Percentiles rank a stretch among this genome's conserved stretches.
phyloP scores from a whole-genome alignment of 2,797 vertebrate genomes.

The Dermochelys coriacea region DNA sequence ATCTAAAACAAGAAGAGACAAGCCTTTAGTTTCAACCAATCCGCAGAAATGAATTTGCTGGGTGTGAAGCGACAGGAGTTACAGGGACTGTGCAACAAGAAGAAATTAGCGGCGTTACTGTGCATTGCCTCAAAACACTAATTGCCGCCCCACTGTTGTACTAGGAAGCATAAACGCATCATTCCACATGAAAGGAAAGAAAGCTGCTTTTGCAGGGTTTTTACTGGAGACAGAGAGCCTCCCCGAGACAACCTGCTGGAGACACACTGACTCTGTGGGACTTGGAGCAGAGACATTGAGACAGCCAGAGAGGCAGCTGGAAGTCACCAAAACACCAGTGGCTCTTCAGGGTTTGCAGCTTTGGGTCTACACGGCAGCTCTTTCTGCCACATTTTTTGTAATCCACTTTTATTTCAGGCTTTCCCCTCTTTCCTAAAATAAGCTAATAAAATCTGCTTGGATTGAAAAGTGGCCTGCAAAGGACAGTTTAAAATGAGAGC shows the following conservation, averaged over 20 bases:
- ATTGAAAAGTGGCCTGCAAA: constrained; percentile 72
- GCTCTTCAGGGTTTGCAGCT: constrained; percentile 33
- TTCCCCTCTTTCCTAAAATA: constrained; percentile 76
- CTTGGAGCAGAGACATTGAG: not conserved
- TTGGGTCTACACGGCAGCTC: constrained; percentile 36
- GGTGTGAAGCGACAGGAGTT: constrained; percentile 23
- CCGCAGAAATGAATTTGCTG: constrained; percentile 53
- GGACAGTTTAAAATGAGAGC: constrained; percentile 63
- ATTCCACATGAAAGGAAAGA: not conserved
- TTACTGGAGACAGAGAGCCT: constrained; percentile 42
- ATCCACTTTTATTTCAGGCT: constrained; percentile 70
- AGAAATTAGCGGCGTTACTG: constrained; percentile 62
- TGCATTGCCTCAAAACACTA: constrained; percentile 21
- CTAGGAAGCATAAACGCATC: not conserved
- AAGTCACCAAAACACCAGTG: constrained; percentile 39
- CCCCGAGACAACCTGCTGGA: constrained; percentile 10
- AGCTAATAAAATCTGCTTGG: constrained; percentile 72
- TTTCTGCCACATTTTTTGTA: constrained; percentile 75
- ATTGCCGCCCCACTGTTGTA: not conserved
- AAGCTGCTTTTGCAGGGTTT: constrained; percentile 14
- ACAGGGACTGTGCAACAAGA: constrained; percentile 51
- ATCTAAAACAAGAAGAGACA: constrained; percentile 60
- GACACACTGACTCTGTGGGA: not conserved
- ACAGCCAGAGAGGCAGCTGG: not conserved
- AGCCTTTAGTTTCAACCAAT: constrained; percentile 52